Percentiles rank a stretch among this genome's conserved stretches.
phyloP scores from a whole-genome alignment of 2,888 invertebrate genomes.

The Agonopterix subpropinquella region DNA sequence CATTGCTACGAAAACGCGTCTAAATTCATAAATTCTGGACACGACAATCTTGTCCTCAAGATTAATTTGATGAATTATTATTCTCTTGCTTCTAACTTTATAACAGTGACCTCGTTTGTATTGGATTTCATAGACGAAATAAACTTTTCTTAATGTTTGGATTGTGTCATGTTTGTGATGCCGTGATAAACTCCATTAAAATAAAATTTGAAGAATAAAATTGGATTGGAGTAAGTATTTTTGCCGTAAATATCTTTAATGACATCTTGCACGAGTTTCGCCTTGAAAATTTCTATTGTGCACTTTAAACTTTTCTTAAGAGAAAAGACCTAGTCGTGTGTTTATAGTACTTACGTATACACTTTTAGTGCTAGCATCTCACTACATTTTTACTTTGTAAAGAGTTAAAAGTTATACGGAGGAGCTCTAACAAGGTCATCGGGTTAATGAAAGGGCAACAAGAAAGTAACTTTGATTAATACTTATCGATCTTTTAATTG shows the following conservation, averaged over 20 bases:
- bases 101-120: constrained; percentile 21
- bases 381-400: too few relatives aligned
- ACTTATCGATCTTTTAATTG: too few relatives aligned
- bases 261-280: too few relatives aligned
- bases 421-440: too few relatives aligned
- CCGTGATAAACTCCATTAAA: constrained; percentile 19
- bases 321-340: too few relatives aligned
- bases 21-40: constrained; percentile 23
- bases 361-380: too few relatives aligned
- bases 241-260: not conserved
- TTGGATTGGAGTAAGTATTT: constrained; percentile 19
- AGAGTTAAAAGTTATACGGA: too few relatives aligned
- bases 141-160: constrained; percentile 17
- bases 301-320: too few relatives aligned
- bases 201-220: constrained; percentile 16
- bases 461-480: too few relatives aligned
- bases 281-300: too few relatives aligned
- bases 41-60: constrained; percentile 23
- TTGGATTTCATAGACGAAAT: constrained; percentile 23
- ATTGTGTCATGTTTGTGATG: constrained; percentile 20
- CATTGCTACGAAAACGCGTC: constrained; percentile 14
- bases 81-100: constrained; percentile 28
- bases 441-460: too few relatives aligned
- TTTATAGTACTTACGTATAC: too few relatives aligned
- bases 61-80: constrained; percentile 41